Base-by-base conservation (phyloP, 2,888 invertebrate species). In the Dyspetes luteomarginatus region DNA sequence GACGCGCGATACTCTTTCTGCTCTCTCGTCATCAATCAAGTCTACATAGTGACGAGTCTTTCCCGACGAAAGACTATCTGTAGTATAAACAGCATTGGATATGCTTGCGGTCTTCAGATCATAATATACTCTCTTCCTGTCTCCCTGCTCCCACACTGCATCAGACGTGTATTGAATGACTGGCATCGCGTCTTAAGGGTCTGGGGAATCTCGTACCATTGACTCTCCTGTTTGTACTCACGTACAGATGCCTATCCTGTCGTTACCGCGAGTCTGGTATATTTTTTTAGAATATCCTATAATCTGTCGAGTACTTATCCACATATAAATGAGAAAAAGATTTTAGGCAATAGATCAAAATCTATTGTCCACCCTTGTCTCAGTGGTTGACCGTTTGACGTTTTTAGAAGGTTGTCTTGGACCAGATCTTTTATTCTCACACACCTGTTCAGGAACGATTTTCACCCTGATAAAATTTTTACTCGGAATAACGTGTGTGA, bases 21-120 rank as follows among this genome's bases (percentile, higher is more conserved):
- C 62, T 55, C n/a, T n/a, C 56, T 45, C 64, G 58, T 68, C 68
- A 73, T 77, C 68, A 58, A 81, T 77, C 81, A 73, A 58, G 64
- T 30, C 50, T 15, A 17, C 73, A 45, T 52, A n/a, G n/a, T 24
- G 67, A 77, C 55, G 67, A 76, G 75, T 28, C 67, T 43, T 50
- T 75, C 48, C 58, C 69, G 43, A 24, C 52, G 50, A 43, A 3
- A 64, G 30, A 58, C 41, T 48, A 45, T 26, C 36, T 45, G 26
- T 19, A 17, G 68, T 65, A 77, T 74, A 77, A 81, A 81, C 77
- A 74, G 69, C 26, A 77, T 74, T 69, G 68, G 36, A 65, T 77
- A 69, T 68, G 73, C 43, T 50, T 64, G 50, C 48, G 22, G 15
- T 55, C 56, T 55, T 12, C 45, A 4, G 58, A 56, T 50, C 55